Base-by-base conservation (phyloP, 2,113 vertebrate species). In the Engraulis encrasicolus region DNA sequence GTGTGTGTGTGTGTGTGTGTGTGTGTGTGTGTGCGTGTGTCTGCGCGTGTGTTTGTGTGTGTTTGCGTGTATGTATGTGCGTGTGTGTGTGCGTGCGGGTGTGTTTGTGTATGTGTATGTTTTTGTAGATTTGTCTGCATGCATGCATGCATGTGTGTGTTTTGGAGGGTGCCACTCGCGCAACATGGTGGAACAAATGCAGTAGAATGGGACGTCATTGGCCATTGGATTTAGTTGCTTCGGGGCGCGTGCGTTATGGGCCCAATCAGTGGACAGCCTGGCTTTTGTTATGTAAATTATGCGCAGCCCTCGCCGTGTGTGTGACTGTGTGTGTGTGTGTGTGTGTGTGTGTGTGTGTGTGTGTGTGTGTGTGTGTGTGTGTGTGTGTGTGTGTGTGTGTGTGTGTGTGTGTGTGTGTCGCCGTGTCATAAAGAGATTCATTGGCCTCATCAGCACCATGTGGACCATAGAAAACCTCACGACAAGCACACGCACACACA, bases 231-330 rank as follows among this genome's bases (percentile, higher is more conserved):
- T 34, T 81, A 82, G 81, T 89, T 83, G 82, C 78, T 52, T 78
- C 38, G 19, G 74, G 36, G 45, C 49, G 15, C 48, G 80, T 66
- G 49, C 66, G 34, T 74, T 74, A 74, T 74, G 66, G 78, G 1
- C 83, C 85, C 81, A 79, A 83, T 81, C 54, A 86, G 66, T 48
- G 83, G 81, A 50, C 50, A 79, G 15, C 58, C 34, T 37, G 45
- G 54, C 83, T 82, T 79, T 88, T 86, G 87, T 88, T 85, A 88
- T 86, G 87, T 66, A 85, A 83, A 88, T 82, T 45, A 77, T 38
- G 79, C 54, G 83, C 85, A n/a, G n/a, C n/a, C n/a, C n/a, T n/a
- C n/a, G n/a, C n/a, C n/a, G n/a, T n/a, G n/a, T n/a, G n/a, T n/a
- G n/a, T n/a, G n/a, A n/a, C n/a, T n/a, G n/a, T n/a, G n/a, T n/a